Evolutionary conservation across 92 coral and sea anemone species (phyloP).

Genomic region (Palythoa heliodiscus): DNA sequence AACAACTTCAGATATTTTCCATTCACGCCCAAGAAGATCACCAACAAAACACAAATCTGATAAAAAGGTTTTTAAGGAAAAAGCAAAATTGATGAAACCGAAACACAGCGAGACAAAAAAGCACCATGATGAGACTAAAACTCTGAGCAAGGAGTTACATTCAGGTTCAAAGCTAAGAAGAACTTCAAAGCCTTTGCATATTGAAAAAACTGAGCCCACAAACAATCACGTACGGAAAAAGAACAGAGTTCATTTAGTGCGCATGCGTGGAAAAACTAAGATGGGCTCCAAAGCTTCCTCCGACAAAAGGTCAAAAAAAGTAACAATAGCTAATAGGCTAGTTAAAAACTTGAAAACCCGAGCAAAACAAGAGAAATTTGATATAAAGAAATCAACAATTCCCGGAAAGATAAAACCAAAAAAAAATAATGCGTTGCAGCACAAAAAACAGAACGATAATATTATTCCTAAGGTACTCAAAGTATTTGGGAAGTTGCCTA

Average conservation of each 20-base stretch:
- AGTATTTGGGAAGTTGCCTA: slow-evolving; percentile 23
- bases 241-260: not conserved
- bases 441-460: not conserved
- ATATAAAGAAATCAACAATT: slow-evolving; percentile 8
- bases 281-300: not conserved
- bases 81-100: not conserved
- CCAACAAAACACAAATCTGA: not conserved
- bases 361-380: not conserved
- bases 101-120: slow-evolving; percentile 1
- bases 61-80: not conserved
- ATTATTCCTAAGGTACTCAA: slow-evolving; percentile 3
- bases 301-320: slow-evolving; percentile 5
- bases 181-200: not conserved
- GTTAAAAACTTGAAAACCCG: not conserved
- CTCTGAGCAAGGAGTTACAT: not conserved
- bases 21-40: slow-evolving; percentile 49
- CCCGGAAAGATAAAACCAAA: not conserved
- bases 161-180: not conserved
- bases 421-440: not conserved
- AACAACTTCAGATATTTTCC: not conserved
- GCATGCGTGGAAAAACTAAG: slow-evolving; percentile 1
- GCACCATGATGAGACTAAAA: not conserved
- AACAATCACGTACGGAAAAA: not conserved
- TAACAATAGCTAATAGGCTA: not conserved
- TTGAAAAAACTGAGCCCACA: not conserved